Evolutionary conservation across 2,113 vertebrate genomes (phyloP), one percentile per base, ranked within the genome.

Genomic region (Siphamia tubifer): DNA sequence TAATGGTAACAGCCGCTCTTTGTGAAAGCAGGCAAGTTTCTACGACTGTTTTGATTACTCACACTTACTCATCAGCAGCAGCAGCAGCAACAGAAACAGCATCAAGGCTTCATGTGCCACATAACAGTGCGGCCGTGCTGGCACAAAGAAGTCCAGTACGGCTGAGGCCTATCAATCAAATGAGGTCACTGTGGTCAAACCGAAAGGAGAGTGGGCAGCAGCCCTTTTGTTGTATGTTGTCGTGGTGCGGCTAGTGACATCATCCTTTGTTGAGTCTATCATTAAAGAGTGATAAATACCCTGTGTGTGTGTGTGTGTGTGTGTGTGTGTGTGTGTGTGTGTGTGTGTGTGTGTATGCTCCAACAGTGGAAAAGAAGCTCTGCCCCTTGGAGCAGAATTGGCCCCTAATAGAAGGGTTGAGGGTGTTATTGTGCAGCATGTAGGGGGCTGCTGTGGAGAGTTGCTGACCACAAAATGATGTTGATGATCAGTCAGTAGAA

Each of bases 131-230:
- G n/a, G 79, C 72, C 39, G 17, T 68, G 23, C 19, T 15, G 60
- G 67, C 69, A 90, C 91, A 92, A 89, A 82, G 88, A 54, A 71
- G 44, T n/a, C 68, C 75, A 85, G 55, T 82, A 30, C 85, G 73
- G 70, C 65, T 13, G 71, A 81, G 74, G 36, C 67, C 81, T 75
- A 77, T 86, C 85, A 77, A 83, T 91, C 87, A 81, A 31, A 42
- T 86, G 84, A 76, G 85, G 83, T 83, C 79, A 79, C 56, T 4
- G 77, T 3, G 77, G 85, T 76, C 45, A 9, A 21, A 4, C 17
- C 27, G 35, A 56, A 66, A 42, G 49, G 31, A 65, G 72, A 78
- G 68, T 53, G 83, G 63, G 72, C 28, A 43, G 57, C 40, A 13
- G 68, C 43, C 42, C 75, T 77, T 87, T 82, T 84, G 73, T 82